Conservation (phyloP, 2,113 vertebrate genomes). For the Lepidothrix coronata region DNA sequence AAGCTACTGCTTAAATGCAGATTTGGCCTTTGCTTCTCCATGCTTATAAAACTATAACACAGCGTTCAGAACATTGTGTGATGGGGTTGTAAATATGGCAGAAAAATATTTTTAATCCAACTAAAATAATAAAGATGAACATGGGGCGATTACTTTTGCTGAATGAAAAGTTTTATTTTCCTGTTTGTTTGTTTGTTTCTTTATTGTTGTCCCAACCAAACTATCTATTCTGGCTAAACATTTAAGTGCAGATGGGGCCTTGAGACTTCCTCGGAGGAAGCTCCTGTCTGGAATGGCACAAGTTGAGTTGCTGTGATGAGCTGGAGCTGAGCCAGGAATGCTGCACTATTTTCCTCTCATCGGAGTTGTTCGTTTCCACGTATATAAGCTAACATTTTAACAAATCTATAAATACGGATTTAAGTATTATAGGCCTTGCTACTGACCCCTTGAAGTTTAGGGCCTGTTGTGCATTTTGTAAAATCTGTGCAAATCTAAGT, state of each 20-base stretch:
- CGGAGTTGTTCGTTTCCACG: neutral
- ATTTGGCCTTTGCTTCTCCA: neutral
- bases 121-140: neutral
- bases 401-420: neutral
- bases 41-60: neutral
- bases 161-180: neutral
- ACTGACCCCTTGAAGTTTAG: neutral
- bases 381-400: neutral
- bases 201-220: neutral
- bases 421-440: neutral
- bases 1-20: neutral
- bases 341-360: neutral
- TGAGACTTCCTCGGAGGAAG: neutral
- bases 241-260: neutral
- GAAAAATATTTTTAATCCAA: neutral
- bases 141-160: neutral
- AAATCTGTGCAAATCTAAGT: neutral
- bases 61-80: neutral
- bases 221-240: neutral
- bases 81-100: fast-evolving
- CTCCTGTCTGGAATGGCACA: neutral
- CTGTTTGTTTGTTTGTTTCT: neutral
- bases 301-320: neutral
- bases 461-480: neutral
- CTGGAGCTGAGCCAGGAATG: neutral